Evolutionary conservation across 1,140 invertebrate species (phyloP), one percentile per base, ranked within the genome.

Genomic region (Phortica variegata): DNA sequence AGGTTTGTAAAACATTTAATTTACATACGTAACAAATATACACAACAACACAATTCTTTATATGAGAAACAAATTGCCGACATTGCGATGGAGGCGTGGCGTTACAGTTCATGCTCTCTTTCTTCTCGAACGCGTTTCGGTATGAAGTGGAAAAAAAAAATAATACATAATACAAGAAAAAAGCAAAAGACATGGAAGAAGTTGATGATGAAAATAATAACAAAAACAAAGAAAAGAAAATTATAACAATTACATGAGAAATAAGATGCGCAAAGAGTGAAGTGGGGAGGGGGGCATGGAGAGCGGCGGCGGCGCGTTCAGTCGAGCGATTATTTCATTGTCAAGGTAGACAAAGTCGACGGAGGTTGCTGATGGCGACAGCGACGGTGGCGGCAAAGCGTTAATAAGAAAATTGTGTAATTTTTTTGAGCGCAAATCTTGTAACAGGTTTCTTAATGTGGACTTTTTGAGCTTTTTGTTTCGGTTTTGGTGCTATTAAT

Each of bases 351-450:
- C n/a, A 62, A 44, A 47, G 44, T 48, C 36, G 38, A 37, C 23
- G 19, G 8, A 13, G n/a, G 8, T 10, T 33, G 13, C 17, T 3
- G 43, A 26, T 12, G 15, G 32, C 6, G 6, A 8, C 4, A n/a
- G 8, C 32, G 5, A n/a, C 6, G 15, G 16, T 16, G 17, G 21
- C 16, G 26, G 38, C 7, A 21, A 56, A 62, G 63, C 62, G 63
- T 68, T 68, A 68, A 68, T 68, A 48, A 57, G 54, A 60, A 63
- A 68, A 68, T 68, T 68, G 63, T 68, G 60, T 66, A 65, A 65
- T 61, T 58, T 52, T 39, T 60, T 50, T 57, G 58, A 26, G 52
- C 38, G 34, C 5, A 39, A 47, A 20, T n/a, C 4, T 9, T 29
- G 44, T 38, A 15, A 32, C 38, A 47, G 3, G 21, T 26, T n/a